Percentiles rank a stretch among this genome's conserved stretches.
Evolutionary conservation across 2,888 invertebrate species (phyloP).

Genomic region (Drosophila ochracea): DNA sequence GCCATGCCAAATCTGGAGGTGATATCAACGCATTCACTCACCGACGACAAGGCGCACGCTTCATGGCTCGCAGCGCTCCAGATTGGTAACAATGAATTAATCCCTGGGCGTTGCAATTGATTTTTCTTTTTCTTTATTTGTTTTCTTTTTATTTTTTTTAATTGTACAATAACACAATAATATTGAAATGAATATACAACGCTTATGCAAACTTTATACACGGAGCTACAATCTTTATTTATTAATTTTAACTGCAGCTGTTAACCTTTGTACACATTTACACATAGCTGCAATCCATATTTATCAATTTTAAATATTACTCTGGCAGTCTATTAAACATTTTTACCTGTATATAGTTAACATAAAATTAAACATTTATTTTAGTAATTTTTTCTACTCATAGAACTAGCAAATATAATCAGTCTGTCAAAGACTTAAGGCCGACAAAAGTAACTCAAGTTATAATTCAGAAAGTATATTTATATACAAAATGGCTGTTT

Average conservation of each 20-base stretch:
- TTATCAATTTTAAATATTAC: neutral
- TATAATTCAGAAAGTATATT: neutral
- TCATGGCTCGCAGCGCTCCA: slow-evolving; percentile 32
- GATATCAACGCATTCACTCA: slow-evolving; percentile 31
- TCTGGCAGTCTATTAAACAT: neutral
- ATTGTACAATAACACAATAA: slow-evolving; percentile 19
- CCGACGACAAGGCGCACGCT: slow-evolving; percentile 37
- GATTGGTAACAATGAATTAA: slow-evolving; percentile 23
- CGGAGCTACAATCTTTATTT: neutral
- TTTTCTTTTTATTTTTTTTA: slow-evolving; percentile 7
- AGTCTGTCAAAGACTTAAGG: neutral
- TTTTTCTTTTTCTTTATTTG: slow-evolving; percentile 19
- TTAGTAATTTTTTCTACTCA: neutral
- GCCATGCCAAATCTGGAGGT: slow-evolving; percentile 68
- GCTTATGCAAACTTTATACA: neutral
- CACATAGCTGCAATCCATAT: neutral
- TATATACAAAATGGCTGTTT: neutral
- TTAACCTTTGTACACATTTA: neutral
- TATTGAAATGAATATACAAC: neutral
- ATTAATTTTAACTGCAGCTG: neutral
- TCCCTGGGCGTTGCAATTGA: slow-evolving; percentile 60
- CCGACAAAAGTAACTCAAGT: neutral
- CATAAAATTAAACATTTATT: neutral
- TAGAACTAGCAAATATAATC: neutral
- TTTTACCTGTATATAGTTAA: neutral